These are phyloP conservation scores for Catocala nupta DNA, from an alignment of 2,888 invertebrate species.

Conservation along the genomic window DNA sequence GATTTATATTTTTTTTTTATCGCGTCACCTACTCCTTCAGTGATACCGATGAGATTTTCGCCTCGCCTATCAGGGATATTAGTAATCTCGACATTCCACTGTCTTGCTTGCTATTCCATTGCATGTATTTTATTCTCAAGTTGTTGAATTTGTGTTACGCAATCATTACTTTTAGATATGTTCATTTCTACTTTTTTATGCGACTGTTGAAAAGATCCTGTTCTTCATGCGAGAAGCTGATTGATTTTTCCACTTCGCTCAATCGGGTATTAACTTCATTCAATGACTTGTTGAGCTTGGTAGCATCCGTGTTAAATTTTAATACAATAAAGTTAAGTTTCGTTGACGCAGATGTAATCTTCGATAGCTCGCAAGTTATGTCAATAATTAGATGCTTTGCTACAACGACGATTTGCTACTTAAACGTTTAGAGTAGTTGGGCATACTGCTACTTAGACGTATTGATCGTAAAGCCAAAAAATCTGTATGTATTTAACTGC, in stretches of 20 bases:
- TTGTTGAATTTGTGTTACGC: background rate
- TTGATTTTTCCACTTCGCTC: background rate
- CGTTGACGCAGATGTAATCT: background rate
- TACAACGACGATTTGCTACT: no score
- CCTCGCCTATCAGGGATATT: conserved; percentile 1
- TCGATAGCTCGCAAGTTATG: background rate
- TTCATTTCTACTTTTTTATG: background rate
- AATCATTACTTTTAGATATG: background rate
- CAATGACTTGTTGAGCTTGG: background rate
- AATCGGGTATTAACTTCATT: conserved; percentile 1
- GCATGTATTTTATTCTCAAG: background rate
- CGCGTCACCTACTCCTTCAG: background rate
- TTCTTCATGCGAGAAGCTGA: background rate
- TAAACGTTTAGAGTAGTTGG: no score
- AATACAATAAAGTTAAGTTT: background rate
- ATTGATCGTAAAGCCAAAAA: no score
- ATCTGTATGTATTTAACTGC: no score
- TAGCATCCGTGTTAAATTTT: background rate
- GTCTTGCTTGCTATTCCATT: background rate
- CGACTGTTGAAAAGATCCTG: background rate
- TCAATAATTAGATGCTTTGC: no score
- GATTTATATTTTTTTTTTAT: no score
- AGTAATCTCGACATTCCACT: background rate
- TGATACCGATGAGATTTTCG: background rate
- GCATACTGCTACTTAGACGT: no score